phyloP scores from a whole-genome alignment of 2,888 invertebrate genomes.

The Sylvicola cinctus region DNA sequence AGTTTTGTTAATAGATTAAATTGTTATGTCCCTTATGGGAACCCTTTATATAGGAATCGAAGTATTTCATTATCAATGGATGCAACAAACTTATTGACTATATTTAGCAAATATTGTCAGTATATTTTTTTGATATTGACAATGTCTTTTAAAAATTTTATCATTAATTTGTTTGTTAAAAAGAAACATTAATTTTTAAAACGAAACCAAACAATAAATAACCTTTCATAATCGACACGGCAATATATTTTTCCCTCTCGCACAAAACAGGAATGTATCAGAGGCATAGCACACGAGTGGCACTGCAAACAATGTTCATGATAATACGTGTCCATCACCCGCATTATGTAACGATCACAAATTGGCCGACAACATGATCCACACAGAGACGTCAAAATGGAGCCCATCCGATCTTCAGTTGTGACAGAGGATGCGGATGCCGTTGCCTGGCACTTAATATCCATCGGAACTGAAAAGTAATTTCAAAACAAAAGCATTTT shows the following conservation, averaged over 20 bases:
- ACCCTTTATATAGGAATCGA: too few species aligned
- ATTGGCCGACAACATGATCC: slow-evolving; percentile 50
- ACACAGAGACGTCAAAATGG: slow-evolving; percentile 25
- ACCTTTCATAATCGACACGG: slow-evolving; percentile 62
- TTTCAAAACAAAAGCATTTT: too few species aligned
- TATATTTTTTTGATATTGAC: too few species aligned
- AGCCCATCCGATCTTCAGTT: slow-evolving; percentile 6
- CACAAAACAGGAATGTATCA: slow-evolving; percentile 55
- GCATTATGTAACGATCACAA: slow-evolving; percentile 52
- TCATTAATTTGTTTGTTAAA: too few species aligned
- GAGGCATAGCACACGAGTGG: slow-evolving; percentile 44
- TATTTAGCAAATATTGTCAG: too few species aligned
- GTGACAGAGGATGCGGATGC: slow-evolving; percentile 11
- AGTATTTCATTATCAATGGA: too few species aligned
- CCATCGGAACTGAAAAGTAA: slow-evolving; percentile 24
- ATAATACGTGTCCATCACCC: slow-evolving; percentile 51
- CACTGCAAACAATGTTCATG: slow-evolving; percentile 62
- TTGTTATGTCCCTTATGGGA: too few species aligned
- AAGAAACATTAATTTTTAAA: too few species aligned
- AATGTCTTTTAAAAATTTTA: too few species aligned
- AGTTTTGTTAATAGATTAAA: too few species aligned
- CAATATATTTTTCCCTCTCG: slow-evolving; percentile 56
- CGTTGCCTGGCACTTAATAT: slow-evolving; percentile 21
- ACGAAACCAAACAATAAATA: too few species aligned
- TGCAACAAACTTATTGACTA: too few species aligned